Base-by-base conservation (phyloP, 2,113 vertebrate species). In the Acrocephalus kingi region DNA sequence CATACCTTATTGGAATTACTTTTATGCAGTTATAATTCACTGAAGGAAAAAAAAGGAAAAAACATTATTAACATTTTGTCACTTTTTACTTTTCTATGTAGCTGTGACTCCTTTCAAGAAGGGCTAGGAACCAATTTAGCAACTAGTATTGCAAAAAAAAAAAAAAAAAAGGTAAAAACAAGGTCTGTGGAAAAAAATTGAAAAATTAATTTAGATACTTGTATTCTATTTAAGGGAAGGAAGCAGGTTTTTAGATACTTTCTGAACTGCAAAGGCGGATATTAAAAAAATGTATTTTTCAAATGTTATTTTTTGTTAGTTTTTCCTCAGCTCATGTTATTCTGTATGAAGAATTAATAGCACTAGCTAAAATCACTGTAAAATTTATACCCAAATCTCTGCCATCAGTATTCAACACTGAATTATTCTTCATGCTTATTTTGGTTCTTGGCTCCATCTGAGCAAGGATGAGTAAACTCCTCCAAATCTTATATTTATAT, bases 361-460 rank as follows among this genome's bases (percentile, higher is more conserved):
- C 24, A 72, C 35, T 39, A 55, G 16, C 12, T 78, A 64, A 72
- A 89, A 37, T 89, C 49, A 75, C 49, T 64, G 43, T 64, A 87
- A 94, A 90, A 76, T 78, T 64, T 75, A 67, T 75, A 22, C 19
- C 21, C 39, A 72, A 75, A 82, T 56, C 28, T 64, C 39, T 91
- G 58, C 24, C 27, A 75, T 59, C 27, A 81, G 18, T 69, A 78
- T 71, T 81, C 35, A 81, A 52, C 30, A 61, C 56, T 84, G 69
- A 91, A 82, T 93, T 84, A 63, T 64, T 91, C 55, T 77, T 75
- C 14, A 76, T 73, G 62, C 86, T 86, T 83, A 33, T 76, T 95
- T 79, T 61, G 67, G 54, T 79, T 92, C 41, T 87, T 77, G 78
- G 52, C 69, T 94, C 91, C 33, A 23, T 89, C 35, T 89, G 73